A percentile compares a stretch with the other conserved stretches of the same genome.
phyloP scores from a whole-genome alignment of 1,140 invertebrate genomes.

The Cardiocondyla obscurior region DNA sequence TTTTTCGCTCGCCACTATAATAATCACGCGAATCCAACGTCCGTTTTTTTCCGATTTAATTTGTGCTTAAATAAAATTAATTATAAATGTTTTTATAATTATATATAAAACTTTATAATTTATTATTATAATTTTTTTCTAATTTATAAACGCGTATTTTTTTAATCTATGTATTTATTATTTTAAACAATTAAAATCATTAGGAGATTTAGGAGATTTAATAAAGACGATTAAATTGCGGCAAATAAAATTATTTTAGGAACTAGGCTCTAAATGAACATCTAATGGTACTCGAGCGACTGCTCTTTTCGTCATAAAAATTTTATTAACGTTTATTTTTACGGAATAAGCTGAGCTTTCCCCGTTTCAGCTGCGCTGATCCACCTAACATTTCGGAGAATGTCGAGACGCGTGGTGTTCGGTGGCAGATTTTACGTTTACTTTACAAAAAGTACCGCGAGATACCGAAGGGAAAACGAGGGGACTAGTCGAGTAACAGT shows the following conservation, averaged over 20 bases:
- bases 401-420: background rate
- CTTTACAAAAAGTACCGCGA: background rate
- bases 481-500: background rate
- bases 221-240: background rate
- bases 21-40: background rate
- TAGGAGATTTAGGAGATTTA: too few relatives aligned
- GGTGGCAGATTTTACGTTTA: background rate
- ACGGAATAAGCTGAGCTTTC: background rate
- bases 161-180: background rate
- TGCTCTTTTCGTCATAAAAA: background rate
- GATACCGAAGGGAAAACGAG: background rate
- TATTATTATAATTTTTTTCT: too few relatives aligned
- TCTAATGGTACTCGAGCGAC: background rate
- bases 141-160: too few relatives aligned
- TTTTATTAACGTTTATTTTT: background rate
- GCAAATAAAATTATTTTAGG: background rate
- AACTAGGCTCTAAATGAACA: background rate
- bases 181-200: background rate
- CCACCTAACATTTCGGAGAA: conserved; percentile 12
- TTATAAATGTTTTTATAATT: background rate
- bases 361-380: background rate
- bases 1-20: background rate
- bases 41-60: background rate
- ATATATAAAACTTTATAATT: too few relatives aligned
- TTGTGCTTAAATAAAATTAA: background rate